A percentile compares a stretch with the other conserved stretches of the same genome.
These are phyloP conservation scores for Hippoglossus stenolepis DNA, from an alignment of 2,113 vertebrate genomes.

Conservation along the genomic window DNA sequence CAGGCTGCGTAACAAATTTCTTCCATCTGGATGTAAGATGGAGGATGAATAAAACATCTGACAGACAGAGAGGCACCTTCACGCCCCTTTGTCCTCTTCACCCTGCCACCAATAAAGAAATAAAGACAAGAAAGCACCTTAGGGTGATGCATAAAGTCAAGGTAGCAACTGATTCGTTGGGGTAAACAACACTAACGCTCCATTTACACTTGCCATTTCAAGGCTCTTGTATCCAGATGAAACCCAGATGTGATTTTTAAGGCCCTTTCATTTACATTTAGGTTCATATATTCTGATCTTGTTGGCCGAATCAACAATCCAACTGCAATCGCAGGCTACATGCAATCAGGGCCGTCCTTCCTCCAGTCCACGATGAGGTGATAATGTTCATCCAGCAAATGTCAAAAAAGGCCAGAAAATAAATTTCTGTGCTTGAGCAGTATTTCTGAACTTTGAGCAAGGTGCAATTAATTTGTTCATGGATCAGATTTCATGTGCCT, in stretches of 20 bases:
- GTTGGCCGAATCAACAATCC: not conserved
- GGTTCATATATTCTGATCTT: not conserved
- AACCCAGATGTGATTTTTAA: not conserved
- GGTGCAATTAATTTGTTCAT: no score
- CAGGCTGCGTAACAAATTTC: slow-evolving; percentile 57
- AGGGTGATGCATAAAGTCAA: slow-evolving; percentile 5
- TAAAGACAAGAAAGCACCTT: slow-evolving; percentile 17
- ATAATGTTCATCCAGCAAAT: no score
- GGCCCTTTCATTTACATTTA: not conserved
- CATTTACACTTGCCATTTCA: not conserved
- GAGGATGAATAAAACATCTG: slow-evolving; percentile 71
- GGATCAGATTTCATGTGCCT: no score
- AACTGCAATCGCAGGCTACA: not conserved
- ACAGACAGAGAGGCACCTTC: slow-evolving; percentile 65
- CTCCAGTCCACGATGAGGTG: no score
- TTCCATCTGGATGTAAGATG: slow-evolving; percentile 68
- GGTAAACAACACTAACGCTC: not conserved
- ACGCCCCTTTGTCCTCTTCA: slow-evolving; percentile 37
- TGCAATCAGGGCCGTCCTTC: no score
- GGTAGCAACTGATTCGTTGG: not conserved
- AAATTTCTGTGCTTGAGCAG: no score
- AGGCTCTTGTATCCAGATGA: not conserved
- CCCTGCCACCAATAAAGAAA: slow-evolving; percentile 32
- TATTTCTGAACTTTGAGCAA: no score
- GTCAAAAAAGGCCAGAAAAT: no score